Base-by-base conservation (phyloP, 2,113 vertebrate species). In the Cryptotis parvus region DNA sequence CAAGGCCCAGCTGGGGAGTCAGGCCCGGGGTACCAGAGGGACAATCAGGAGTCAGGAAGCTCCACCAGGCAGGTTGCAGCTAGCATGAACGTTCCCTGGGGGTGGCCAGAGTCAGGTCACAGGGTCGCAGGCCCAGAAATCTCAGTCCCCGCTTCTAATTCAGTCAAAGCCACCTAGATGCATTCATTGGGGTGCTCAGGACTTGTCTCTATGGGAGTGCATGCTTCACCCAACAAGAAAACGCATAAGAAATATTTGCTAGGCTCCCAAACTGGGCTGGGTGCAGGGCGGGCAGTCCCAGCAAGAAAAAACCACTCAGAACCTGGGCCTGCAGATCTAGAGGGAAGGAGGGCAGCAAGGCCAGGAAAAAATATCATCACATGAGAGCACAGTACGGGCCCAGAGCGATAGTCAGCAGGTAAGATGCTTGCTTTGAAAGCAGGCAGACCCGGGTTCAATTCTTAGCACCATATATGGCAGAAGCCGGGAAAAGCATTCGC, bases 151-250 rank as follows among this genome's bases (percentile, higher is more conserved):
- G 8, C 10, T 4, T n/a, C 26, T 24, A 0, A 41, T 4, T 1
- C 0, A 24, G 22, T 29, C 41, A 12, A 9, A 65, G 63, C 84
- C 0, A 22, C 55, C 55, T 58, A 58, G 20, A 58, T 22, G 22
- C 55, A 22, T 58, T 55, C 27, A 26, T 9, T 9, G 1, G 0
- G 41, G 16, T 16, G 2, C 39, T 37, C 41, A 24, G 58, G 52
- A 31, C 33, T 35, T 27, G n/a, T 68, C 1, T 5, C 3, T 9
- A 15, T 31, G 65, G 31, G 55, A 20, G 2, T 0, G 7, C 0
- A 0, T 3, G 31, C 10, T 65, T 45, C 61, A 10, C 16, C 24
- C 43, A 41, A 5, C 14, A 41, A 10, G 39, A 9, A 61, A 11
- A 58, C 39, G 35, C 1, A 3, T 35, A n/a, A 66, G 55, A 35